These are phyloP conservation scores for Hirtodrosophila alboralis DNA, from an alignment of 2,888 invertebrate species.

Conservation along the genomic window DNA sequence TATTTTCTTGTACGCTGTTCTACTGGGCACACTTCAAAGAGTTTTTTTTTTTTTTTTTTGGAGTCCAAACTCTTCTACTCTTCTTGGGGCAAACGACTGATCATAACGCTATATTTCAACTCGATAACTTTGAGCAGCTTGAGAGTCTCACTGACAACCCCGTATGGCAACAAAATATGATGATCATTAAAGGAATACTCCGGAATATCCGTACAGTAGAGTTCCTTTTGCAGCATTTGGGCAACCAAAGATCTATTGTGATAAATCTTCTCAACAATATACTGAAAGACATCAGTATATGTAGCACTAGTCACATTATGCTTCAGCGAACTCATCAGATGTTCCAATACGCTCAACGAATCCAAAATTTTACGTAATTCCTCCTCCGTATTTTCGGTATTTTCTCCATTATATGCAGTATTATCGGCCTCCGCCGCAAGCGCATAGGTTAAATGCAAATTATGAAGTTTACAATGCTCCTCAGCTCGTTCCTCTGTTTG, in stretches of 20 bases:
- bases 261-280: constrained; percentile 6
- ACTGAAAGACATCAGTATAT: neutral
- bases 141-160: constrained; percentile 33
- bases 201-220: neutral
- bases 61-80: too few species aligned
- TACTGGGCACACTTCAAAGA: neutral
- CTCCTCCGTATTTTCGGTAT: neutral
- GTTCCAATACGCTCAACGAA: constrained; percentile 44
- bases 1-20: constrained; percentile 34
- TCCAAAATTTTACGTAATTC: constrained; percentile 56
- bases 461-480: neutral
- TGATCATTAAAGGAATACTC: neutral
- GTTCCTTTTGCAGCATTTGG: neutral
- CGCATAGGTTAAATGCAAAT: constrained; percentile 29
- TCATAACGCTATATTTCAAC: constrained; percentile 33
- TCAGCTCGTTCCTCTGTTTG: neutral
- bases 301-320: rapidly evolving
- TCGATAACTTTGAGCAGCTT: constrained; percentile 32
- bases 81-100: neutral
- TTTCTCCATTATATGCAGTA: neutral
- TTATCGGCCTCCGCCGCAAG: constrained; percentile 7
- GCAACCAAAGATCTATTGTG: constrained; percentile 6
- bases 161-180: constrained; percentile 1
- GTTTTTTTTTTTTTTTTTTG: too few species aligned
- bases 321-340: constrained; percentile 1